phyloP scores from a whole-genome alignment of 2,888 invertebrate species.

The Harpagoxenus sublaevis region DNA sequence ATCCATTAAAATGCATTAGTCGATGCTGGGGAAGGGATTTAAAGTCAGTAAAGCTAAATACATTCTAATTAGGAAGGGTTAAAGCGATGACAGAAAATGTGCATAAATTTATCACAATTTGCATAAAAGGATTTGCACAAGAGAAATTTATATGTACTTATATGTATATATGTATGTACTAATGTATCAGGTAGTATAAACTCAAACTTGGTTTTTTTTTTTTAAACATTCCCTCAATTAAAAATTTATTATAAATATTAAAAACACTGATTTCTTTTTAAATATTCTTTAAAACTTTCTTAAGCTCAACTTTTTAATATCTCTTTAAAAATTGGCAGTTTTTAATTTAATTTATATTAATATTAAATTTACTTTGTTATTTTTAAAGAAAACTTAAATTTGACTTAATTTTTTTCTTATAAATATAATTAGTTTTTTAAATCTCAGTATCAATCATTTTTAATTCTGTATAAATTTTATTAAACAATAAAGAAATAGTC shows the following conservation, averaged over 20 bases:
- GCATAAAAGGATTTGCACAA: slow-evolving; percentile 25
- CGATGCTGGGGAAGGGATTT: background rate
- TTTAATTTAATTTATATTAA: background rate
- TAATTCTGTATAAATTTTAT: background rate
- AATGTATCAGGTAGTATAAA: background rate
- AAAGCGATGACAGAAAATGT: background rate
- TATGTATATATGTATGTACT: background rate
- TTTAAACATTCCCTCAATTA: background rate
- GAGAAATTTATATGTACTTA: background rate
- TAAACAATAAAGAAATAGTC: background rate
- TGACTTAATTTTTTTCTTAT: background rate
- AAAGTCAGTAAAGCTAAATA: background rate
- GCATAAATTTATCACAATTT: slow-evolving; percentile 22
- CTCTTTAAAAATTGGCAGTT: background rate
- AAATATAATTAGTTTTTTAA: background rate
- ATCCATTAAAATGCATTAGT: slow-evolving; percentile 21
- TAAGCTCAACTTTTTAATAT: background rate
- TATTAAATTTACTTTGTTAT: background rate
- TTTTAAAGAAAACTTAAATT: background rate
- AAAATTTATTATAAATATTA: slow-evolving; percentile 4
- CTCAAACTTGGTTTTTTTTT: background rate
- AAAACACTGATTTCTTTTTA: background rate
- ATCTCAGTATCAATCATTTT: background rate
- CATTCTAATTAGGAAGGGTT: too few species aligned
- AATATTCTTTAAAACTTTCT: background rate